Evolutionary conservation across 1,140 invertebrate species (phyloP).

Genomic region (Doryteuthis pealeii): DNA sequence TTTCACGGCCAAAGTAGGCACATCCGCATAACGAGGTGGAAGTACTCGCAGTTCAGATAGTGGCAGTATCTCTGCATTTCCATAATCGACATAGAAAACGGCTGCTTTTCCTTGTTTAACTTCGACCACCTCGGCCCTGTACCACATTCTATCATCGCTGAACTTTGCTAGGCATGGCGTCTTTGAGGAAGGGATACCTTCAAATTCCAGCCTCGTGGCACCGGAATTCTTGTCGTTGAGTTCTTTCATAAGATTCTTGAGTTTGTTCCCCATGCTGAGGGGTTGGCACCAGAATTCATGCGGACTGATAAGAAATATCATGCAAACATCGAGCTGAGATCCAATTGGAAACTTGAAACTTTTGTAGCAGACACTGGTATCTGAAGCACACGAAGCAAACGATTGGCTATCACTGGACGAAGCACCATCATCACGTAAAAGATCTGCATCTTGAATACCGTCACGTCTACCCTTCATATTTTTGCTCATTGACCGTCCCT

Average conservation of each 20-base stretch:
- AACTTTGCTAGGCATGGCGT: conserved; percentile 67
- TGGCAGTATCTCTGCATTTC: conserved; percentile 45
- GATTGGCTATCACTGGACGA: conserved; percentile 14
- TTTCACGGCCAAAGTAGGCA: conserved; percentile 44
- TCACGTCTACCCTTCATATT: background rate
- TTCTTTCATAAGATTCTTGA: conserved; percentile 59
- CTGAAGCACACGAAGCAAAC: background rate
- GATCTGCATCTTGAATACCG: background rate
- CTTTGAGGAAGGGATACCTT: conserved; percentile 15
- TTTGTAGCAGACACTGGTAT: background rate
- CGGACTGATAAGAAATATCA: conserved; percentile 37
- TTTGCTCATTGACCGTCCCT: background rate
- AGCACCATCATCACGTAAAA: background rate
- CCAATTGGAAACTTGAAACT: conserved; percentile 12
- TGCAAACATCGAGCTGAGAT: conserved; percentile 30
- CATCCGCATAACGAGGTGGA: conserved; percentile 58
- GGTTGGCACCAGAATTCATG: conserved; percentile 62
- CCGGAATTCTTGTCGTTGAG: conserved; percentile 34
- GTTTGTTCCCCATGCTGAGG: conserved; percentile 34
- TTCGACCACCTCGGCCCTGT: conserved; percentile 74
- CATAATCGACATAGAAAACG: conserved; percentile 70
- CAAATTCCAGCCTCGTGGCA: background rate
- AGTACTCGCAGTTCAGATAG: conserved; percentile 31
- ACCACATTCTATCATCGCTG: conserved; percentile 75
- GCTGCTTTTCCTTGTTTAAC: conserved; percentile 69